Base-by-base conservation (phyloP, 2,113 vertebrate species). In the Callipepla squamata region DNA sequence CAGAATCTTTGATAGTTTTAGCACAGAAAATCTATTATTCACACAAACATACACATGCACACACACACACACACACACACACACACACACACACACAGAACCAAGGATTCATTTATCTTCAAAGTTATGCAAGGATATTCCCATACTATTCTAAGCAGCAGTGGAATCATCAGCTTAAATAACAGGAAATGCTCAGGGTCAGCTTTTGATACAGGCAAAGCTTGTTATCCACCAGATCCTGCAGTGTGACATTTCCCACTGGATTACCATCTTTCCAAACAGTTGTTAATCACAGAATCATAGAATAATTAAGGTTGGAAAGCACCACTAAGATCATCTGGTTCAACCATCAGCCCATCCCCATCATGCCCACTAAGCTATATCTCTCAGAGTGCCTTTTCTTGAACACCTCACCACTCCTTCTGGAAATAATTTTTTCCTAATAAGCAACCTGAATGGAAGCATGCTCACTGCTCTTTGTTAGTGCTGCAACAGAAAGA, bases 11-110 rank as follows among this genome's bases (percentile, higher is more conserved):
- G 93, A 58, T 75, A 81, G 88, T 30, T 93, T 88, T 61, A 93
- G 88, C 88, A 88, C 1, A 10, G 66, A 12, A 68, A 80, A 93
- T 79, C 86, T 69, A 36, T 96, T 92, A 92, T 95, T 96, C 82
- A 85, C 69, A 50, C 14, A 42, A 61, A 32, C 78, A 32, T 40
- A 63, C 18, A 19, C 15, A 18, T 17, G 5, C 19, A 8, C 45
- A 47, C 45, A 47, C 51, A 50, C 48, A 7, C 48, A 50, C 20
- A 19, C 22, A 26, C 12, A 25, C 50, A 14, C 7, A 18, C 45
- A 45, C 45, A 45, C 51, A 51, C 50, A 7, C 50, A 51, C 47
- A 20, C 23, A 28, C 13, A 26, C 50, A 28, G 59, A 59, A 59
- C 68, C 13, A 8, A 63, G 85, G 92, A 95, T 93, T 94, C 55